Evolutionary conservation across 2,113 vertebrate genomes (phyloP).

Genomic region (Lophotis ruficrista): DNA sequence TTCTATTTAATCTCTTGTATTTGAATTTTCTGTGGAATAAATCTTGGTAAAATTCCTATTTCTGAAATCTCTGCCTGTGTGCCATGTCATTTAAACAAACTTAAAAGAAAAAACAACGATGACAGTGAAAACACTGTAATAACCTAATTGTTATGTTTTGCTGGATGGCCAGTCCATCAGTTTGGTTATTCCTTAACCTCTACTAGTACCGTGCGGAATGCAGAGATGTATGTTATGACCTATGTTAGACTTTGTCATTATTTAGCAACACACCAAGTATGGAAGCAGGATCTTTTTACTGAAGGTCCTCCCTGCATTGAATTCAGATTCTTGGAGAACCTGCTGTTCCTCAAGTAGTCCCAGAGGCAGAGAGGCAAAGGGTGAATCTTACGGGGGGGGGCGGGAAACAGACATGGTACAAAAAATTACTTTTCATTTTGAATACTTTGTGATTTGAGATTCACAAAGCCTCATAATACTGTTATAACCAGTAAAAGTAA

Average conservation of each 20-base stretch:
- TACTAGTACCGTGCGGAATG: background rate
- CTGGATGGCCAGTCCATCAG: background rate
- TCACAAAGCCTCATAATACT: background rate
- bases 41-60: conserved; percentile 27
- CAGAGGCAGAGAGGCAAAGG: background rate
- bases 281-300: background rate
- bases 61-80: background rate
- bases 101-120: background rate
- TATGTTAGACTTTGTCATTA: background rate
- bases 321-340: background rate
- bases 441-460: background rate
- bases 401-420: background rate
- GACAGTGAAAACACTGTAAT: background rate
- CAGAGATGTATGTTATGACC: background rate
- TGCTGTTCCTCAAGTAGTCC: background rate
- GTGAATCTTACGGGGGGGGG: background rate
- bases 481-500: background rate
- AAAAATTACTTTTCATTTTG: background rate
- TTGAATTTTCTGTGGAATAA: conserved; percentile 39
- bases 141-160: background rate
- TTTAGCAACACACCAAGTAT: background rate
- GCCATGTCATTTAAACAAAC: background rate
- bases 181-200: background rate
- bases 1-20: conserved; percentile 56
- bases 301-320: background rate